Conservation (phyloP, 2,888 invertebrate species). For the Xestobium rufovillosum region DNA sequence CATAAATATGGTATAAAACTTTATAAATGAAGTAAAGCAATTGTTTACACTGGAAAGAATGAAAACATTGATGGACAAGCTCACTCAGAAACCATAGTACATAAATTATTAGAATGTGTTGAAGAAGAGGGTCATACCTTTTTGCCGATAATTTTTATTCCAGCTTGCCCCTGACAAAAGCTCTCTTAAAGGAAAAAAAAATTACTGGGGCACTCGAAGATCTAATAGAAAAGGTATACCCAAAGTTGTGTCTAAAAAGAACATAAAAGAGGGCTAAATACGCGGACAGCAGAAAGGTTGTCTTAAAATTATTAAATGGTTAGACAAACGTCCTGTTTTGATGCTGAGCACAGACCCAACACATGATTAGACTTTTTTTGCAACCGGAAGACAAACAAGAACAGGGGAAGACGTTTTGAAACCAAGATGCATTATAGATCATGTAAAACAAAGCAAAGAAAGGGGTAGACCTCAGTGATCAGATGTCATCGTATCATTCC, state of each 20-base stretch:
- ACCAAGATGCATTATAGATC: conserved; percentile 2
- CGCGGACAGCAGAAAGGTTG: conserved; percentile 4
- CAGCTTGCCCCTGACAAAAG: conserved; percentile 5
- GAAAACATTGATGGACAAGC: conserved; percentile 5
- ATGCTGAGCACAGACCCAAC: too few relatives aligned
- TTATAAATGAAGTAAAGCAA: conserved; percentile 14
- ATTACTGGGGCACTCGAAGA: conserved; percentile 9
- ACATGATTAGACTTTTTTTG: conserved; percentile 4
- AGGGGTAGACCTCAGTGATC: not conserved
- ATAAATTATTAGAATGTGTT: conserved; percentile 10
- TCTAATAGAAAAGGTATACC: conserved; percentile 9
- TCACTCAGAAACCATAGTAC: conserved; percentile 10
- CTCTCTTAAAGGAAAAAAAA: conserved; percentile 8
- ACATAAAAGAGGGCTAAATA: conserved; percentile 9
- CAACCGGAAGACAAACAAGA: conserved; percentile 5
- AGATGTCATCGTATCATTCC: conserved; percentile 1
- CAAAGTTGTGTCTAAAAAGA: conserved; percentile 6
- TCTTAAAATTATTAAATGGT: conserved; percentile 13
- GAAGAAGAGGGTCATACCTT: too few relatives aligned
- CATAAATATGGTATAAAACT: conserved; percentile 14
- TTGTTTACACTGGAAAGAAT: conserved; percentile 13
- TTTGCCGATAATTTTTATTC: conserved; percentile 13
- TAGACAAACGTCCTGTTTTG: conserved; percentile 14
- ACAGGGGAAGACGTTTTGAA: conserved; percentile 9
- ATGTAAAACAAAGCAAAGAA: conserved; percentile 1